A percentile compares a stretch with the other conserved stretches of the same genome.
Conservation (phyloP, 2,888 invertebrate species). For the Drosophila kokeensis region DNA sequence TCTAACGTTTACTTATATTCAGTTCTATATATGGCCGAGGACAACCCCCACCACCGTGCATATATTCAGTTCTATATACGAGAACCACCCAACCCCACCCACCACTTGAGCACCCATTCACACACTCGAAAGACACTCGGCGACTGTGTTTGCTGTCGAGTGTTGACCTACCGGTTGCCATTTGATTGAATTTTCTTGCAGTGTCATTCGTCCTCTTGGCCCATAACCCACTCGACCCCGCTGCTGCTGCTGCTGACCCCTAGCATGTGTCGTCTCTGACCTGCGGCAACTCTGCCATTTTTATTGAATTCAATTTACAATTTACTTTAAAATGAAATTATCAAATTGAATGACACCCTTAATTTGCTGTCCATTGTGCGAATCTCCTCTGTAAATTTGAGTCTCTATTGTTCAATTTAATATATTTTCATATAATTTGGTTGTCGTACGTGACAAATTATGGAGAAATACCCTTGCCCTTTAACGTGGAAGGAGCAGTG, state of each 20-base stretch:
- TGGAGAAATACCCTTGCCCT: slow-evolving; percentile 25
- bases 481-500: too few relatives aligned
- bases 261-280: slow-evolving; percentile 15
- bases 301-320: slow-evolving; percentile 69
- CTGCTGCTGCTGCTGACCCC: not conserved
- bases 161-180: slow-evolving; percentile 52
- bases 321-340: slow-evolving; percentile 66
- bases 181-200: slow-evolving; percentile 61
- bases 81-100: not conserved
- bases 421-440: slow-evolving; percentile 2
- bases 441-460: slow-evolving; percentile 57
- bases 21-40: slow-evolving; percentile 19
- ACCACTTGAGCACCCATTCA: not conserved
- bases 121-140: slow-evolving; percentile 18
- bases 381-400: not conserved
- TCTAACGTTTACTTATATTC: slow-evolving; percentile 21
- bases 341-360: slow-evolving; percentile 67
- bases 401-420: slow-evolving; percentile 30
- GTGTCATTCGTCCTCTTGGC: slow-evolving; percentile 16
- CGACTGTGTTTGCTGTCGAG: slow-evolving; percentile 34
- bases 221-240: not conserved
- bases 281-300: slow-evolving; percentile 15
- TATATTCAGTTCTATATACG: not conserved
- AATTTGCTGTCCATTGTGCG: slow-evolving; percentile 63
- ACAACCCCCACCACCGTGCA: not conserved